These are phyloP conservation scores for Sebastes taczanowskii DNA, from an alignment of 2,797 vertebrate genomes.

Conservation along the genomic window DNA sequence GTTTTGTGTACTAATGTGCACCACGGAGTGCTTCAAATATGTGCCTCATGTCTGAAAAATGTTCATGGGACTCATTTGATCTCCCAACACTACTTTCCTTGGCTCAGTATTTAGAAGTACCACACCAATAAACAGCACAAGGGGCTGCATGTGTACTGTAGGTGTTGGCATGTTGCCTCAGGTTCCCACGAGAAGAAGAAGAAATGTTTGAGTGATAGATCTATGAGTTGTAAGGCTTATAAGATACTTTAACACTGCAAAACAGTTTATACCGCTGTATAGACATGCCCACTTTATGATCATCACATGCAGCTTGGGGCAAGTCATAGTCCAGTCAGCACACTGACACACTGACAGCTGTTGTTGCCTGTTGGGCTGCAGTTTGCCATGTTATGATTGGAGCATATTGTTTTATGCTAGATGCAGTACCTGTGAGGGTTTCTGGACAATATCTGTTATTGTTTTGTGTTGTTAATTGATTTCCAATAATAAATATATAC, in stretches of 20 bases:
- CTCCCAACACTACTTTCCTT: not conserved
- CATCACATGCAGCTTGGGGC: accelerated
- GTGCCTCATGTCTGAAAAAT: not conserved
- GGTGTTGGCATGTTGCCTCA: not conserved
- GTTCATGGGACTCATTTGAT: not conserved
- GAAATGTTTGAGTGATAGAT: not conserved
- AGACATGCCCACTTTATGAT: no score
- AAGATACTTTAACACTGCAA: not conserved
- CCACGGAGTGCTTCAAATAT: not conserved
- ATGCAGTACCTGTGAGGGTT: no score
- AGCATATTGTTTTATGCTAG: no score
- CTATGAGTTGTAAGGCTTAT: not conserved
- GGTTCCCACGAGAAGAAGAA: not conserved
- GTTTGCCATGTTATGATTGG: no score
- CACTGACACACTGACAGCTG: no score
- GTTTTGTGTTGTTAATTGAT: no score
- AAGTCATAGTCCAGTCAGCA: no score
- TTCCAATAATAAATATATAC: no score
- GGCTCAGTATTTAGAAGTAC: not conserved
- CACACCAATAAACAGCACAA: not conserved
- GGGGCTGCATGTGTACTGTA: not conserved
- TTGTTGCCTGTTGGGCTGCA: no score
- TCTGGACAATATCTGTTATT: no score
- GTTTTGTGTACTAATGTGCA: not conserved
- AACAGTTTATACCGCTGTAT: not conserved